Percentiles rank a stretch among this genome's conserved stretches.
Evolutionary conservation across 1,140 invertebrate species (phyloP).

Genomic region (Bombus ignitus): DNA sequence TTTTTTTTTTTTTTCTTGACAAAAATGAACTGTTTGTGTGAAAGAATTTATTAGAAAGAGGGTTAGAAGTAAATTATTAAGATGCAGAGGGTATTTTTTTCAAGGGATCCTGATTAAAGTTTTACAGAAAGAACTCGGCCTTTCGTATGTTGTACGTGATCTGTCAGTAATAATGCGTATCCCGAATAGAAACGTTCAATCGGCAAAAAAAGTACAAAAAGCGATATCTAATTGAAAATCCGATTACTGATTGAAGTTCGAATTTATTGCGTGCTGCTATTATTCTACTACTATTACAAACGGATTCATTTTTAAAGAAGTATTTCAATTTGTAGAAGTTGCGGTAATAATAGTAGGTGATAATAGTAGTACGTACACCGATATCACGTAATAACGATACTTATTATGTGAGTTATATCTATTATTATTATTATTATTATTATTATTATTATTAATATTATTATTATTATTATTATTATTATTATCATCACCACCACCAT

Average conservation of each 20-base stretch:
- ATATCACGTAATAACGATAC: constrained; percentile 34
- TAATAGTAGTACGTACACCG: constrained; percentile 21
- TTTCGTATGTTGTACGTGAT: not conserved
- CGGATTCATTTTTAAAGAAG: constrained; percentile 46
- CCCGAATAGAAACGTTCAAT: constrained; percentile 43
- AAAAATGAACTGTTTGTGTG: not conserved
- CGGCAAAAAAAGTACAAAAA: constrained; percentile 59
- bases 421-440: no score
- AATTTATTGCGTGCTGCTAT: constrained; percentile 32
- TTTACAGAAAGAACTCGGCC: constrained; percentile 15
- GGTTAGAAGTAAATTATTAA: constrained; percentile 1
- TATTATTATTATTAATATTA: constrained; percentile 28
- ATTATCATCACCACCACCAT: not conserved
- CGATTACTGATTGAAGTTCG: constrained; percentile 33
- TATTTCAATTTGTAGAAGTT: constrained; percentile 51
- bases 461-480: constrained; percentile 39
- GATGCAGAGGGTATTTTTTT: no score
- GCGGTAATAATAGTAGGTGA: constrained; percentile 26
- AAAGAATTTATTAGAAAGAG: constrained; percentile 31
- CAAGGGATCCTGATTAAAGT: constrained; percentile 6
- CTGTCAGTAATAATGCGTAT: not conserved
- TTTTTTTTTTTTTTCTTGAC: not conserved
- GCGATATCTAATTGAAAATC: constrained; percentile 29
- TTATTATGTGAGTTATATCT: constrained; percentile 46
- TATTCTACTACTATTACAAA: constrained; percentile 34